phyloP scores from a whole-genome alignment of 2,888 invertebrate genomes.

The Ochropleura leucogaster region DNA sequence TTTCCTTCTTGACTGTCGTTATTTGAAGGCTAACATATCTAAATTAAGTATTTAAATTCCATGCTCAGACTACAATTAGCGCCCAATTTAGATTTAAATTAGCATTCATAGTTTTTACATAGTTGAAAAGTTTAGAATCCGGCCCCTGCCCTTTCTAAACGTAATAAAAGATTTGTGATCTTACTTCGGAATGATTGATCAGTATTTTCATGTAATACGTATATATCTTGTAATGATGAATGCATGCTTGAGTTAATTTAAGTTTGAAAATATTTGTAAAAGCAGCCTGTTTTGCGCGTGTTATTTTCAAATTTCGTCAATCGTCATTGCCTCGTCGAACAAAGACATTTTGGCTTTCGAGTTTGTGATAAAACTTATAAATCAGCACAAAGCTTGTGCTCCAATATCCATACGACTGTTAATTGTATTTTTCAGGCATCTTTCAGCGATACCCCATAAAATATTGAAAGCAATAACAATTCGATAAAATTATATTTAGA shows the following conservation, averaged over 20 bases:
- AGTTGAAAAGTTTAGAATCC: too few relatives aligned
- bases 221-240: too few relatives aligned
- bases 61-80: not conserved
- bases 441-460: not conserved
- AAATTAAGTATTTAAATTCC: not conserved
- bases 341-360: not conserved
- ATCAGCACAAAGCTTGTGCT: too few relatives aligned
- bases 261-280: not conserved
- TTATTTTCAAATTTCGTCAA: not conserved
- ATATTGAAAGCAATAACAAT: not conserved
- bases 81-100: not conserved
- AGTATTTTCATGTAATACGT: too few relatives aligned
- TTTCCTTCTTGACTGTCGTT: not conserved
- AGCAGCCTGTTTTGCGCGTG: not conserved
- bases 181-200: too few relatives aligned
- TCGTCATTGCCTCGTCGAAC: not conserved
- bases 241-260: not conserved
- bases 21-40: not conserved
- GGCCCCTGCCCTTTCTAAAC: too few relatives aligned
- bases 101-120: not conserved
- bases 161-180: too few relatives aligned
- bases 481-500: slow-evolving; percentile 27
- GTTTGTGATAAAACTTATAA: not conserved
- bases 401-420: not conserved
- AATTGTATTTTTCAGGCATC: not conserved